Conservation (phyloP, 2,113 vertebrate genomes). For the Saccopteryx leptura region DNA sequence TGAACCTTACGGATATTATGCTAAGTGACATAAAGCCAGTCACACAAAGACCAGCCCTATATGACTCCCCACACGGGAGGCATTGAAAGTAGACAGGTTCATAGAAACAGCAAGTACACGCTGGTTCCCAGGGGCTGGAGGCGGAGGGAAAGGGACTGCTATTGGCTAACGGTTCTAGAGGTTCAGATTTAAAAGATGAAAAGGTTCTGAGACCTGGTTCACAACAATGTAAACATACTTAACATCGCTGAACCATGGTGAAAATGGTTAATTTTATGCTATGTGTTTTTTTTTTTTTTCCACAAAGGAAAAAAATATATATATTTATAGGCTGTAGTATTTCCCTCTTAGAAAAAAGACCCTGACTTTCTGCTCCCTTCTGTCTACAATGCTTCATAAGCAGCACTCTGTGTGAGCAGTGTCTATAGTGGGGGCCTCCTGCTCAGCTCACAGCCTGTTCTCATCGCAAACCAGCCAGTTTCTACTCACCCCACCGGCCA, state of each 20-base stretch:
- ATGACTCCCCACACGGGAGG: rapidly evolving
- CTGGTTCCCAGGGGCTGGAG: neutral
- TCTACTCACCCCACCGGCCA: rapidly evolving
- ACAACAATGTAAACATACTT: too few species aligned
- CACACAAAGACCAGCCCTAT: neutral
- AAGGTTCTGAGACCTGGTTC: neutral
- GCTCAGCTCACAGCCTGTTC: neutral
- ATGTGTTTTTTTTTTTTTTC: neutral
- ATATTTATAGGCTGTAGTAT: neutral
- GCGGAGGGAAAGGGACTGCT: neutral
- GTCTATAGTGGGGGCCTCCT: rapidly evolving
- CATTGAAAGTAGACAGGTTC: neutral
- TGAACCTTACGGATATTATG: neutral
- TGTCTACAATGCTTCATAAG: too few species aligned
- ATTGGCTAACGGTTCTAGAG: too few species aligned
- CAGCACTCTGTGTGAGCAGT: rapidly evolving
- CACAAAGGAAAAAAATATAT: too few species aligned
- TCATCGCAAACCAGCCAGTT: neutral
- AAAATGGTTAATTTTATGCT: neutral
- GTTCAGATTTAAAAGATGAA: neutral
- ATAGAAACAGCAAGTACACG: neutral
- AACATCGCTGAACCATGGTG: neutral
- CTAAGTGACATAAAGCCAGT: neutral
- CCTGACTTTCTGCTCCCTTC: neutral
- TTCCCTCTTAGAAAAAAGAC: neutral